Base-by-base conservation (phyloP, 2,888 invertebrate genomes). In the Agriotes lineatus region DNA sequence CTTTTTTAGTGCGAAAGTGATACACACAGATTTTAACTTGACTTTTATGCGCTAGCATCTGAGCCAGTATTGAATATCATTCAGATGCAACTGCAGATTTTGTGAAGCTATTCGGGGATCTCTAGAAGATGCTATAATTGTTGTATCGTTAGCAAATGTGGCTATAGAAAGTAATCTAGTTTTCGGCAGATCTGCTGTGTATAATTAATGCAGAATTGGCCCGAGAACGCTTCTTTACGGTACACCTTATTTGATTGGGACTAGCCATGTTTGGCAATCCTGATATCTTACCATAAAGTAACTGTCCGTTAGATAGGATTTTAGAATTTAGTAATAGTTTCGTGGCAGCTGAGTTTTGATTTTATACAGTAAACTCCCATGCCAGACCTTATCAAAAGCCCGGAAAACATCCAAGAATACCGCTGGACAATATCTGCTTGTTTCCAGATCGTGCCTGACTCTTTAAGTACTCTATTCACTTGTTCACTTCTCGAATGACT, bases 121-220 rank as follows among this genome's bases (percentile, higher is more conserved):
- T 7, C 44, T 35, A 58, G 67, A 22, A 4, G 72, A 48, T 10
- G 67, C 60, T 25, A 72, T 37, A 10, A 72, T 56, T 18, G 70
- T 71, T 14, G 71, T 75, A 58, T 74, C 73, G 57, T 74, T 71
- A 18, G 61, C 52, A 65, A 67, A 75, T 10, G 75, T 72, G 25
- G 62, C 64, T 39, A 67, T 65, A 48, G 50, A 44, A 16, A 45
- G 25, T 45, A 4, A 4, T 20, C 39, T 35, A 16, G 57, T 45
- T 42, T 58, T 65, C n/a, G 69, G 74, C 1, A 74, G 44, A 45
- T 75, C 72, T 20, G 72, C 59, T 30, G 70, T 74, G 20, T 64
- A 72, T 10, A 74, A 42, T 10, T 50, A 48, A 39, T 71, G 72
- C 10, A 74, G 45, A n/a, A 73, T 30, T 7, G 74, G 74, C 16